Base-by-base conservation (phyloP, 30 jellyfish, hydroid and myxozoan species). In the Sanderia malayensis region DNA sequence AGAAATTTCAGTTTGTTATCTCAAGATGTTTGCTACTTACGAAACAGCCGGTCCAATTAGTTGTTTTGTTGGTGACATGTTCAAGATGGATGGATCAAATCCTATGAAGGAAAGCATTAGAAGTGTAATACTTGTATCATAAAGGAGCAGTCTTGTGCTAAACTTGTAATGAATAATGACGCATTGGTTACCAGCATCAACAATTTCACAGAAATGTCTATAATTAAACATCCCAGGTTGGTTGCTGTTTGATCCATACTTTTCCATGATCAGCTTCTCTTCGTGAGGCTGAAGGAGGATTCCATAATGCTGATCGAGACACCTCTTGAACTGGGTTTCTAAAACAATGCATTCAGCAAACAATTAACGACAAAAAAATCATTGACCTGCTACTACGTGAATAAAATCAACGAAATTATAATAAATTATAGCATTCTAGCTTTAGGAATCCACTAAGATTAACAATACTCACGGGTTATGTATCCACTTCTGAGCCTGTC, bases 221-320 rank as follows among this genome's bases (percentile, higher is more conserved):
- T 91, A 91, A 41, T 91, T 91, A 61, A 91, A 87, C 98, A 91
- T 91, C 33, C 98, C 96, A 1, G 98, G 98, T 53, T 83, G 94
- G 15, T 58, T 34, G 41, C 73, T 77, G 64, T 76, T 81, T 6
- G 87, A 73, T 33, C 98, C 98, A 91, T 77, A 91, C 31, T 91
- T 84, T 28, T 49, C 29, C 94, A 91, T 72, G 0, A 91, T 63
- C 2, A 78, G 25, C 7, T 17, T 68, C 60, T 91, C 93, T 71
- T 91, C 98, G 4, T 63, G 28, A 19, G 68, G 71, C 17, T 71
- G 55, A 70, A 91, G 33, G 32, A 79, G 67, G 15, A 84, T 79
- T 2, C 96, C 96, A 73, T 74, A 91, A 58, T 91, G 98, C 30
- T 83, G 95, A 72, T 91, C 88, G 19, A 91, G 66, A 63, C 98